Evolutionary conservation across 2,888 invertebrate species (phyloP).

Genomic region (Kuschelorhynchus macadamiae): DNA sequence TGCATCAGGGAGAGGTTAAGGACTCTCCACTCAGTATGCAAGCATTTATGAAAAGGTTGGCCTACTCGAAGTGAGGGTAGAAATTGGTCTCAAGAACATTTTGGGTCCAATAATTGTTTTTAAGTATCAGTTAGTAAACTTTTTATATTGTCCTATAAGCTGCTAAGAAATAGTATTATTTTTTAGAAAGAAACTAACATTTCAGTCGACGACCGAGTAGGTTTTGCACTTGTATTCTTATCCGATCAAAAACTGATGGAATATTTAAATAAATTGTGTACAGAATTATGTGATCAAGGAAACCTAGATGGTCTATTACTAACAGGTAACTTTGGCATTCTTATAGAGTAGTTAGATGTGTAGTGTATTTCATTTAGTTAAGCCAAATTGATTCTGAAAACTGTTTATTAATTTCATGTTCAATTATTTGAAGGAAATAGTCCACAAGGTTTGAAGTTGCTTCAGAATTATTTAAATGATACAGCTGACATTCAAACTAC

Average conservation of each 20-base stretch:
- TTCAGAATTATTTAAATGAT: constrained; percentile 89
- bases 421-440: no score
- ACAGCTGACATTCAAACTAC: constrained; percentile 94
- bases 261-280: constrained; percentile 81
- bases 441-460: constrained; percentile 81
- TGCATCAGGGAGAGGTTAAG: no score
- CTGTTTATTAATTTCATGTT: no score
- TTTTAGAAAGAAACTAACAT: constrained; percentile 86
- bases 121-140: no score
- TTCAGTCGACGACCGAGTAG: constrained; percentile 89
- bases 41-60: no score
- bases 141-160: no score
- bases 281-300: constrained; percentile 81
- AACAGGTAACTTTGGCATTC: constrained; percentile 75
- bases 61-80: no score
- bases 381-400: no score
- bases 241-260: constrained; percentile 85
- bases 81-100: no score
- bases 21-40: no score
- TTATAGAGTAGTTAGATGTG: not conserved
- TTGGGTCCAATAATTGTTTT: no score
- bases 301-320: constrained; percentile 88
- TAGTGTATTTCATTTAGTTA: not conserved
- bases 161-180: no score
- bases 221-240: constrained; percentile 91